A percentile compares a stretch with the other conserved stretches of the same genome.
Evolutionary conservation across 2,888 invertebrate species (phyloP).

Genomic region (Drosophila neotestacea): DNA sequence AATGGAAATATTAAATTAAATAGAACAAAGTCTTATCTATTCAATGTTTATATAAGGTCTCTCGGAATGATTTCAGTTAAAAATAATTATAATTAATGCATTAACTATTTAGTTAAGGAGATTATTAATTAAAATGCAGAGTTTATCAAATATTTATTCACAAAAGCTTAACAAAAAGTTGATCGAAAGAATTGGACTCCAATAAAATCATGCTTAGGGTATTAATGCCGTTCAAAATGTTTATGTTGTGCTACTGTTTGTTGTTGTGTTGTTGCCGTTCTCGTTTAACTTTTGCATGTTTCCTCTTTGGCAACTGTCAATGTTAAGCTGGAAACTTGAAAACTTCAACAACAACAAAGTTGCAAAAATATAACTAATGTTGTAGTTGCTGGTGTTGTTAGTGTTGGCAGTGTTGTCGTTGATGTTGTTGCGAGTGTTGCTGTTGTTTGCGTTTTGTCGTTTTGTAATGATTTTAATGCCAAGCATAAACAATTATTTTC

Average conservation of each 20-base stretch:
- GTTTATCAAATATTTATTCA: not conserved
- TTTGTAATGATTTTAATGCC: conserved; percentile 79
- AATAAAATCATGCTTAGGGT: conserved; percentile 17
- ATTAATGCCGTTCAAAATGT: conserved; percentile 23
- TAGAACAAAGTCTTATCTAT: too few species aligned
- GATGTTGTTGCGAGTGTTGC: conserved; percentile 24
- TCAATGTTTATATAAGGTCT: too few species aligned
- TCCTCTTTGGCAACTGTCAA: conserved; percentile 77
- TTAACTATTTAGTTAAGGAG: not conserved
- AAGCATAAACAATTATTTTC: conserved; percentile 78
- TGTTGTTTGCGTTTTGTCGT: conserved; percentile 61
- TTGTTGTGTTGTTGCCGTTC: conserved; percentile 61
- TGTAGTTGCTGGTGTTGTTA: conserved; percentile 1
- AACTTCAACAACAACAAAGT: conserved; percentile 49
- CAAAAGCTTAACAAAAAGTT: not conserved
- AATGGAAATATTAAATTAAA: too few species aligned
- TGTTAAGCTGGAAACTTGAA: conserved; percentile 76
- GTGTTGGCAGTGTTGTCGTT: conserved; percentile 18
- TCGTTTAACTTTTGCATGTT: conserved; percentile 67
- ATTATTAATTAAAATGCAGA: too few species aligned
- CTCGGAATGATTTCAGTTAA: too few species aligned
- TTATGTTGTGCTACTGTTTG: conserved; percentile 42
- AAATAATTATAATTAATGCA: too few species aligned
- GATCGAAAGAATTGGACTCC: not conserved
- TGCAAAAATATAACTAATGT: conserved; percentile 30